Conservation (phyloP, 2,888 invertebrate genomes). For the Ernsta delagoae region DNA sequence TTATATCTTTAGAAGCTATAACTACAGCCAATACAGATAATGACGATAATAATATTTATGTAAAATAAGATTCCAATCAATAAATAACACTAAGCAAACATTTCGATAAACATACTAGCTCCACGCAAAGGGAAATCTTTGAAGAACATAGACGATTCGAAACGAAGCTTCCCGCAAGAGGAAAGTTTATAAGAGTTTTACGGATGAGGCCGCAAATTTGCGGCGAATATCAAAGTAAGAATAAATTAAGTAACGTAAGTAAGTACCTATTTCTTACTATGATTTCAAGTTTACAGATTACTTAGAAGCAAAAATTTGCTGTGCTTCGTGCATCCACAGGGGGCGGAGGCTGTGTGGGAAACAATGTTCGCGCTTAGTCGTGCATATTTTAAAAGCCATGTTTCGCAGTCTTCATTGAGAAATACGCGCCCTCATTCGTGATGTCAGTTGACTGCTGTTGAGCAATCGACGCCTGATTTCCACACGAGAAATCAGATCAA, state of each 20-base stretch:
- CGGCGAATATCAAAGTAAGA: constrained; percentile 38
- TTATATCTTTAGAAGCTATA: background rate
- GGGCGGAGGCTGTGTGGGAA: constrained; percentile 47
- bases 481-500: constrained; percentile 72
- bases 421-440: constrained; percentile 81
- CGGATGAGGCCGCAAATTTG: constrained; percentile 49
- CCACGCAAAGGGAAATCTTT: constrained; percentile 15
- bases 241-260: background rate
- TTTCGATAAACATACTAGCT: constrained; percentile 8
- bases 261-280: background rate
- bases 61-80: background rate
- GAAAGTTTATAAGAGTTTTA: constrained; percentile 43
- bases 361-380: constrained; percentile 65
- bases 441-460: constrained; percentile 72
- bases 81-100: constrained; percentile 1
- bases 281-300: background rate
- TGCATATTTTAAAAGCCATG: constrained; percentile 80
- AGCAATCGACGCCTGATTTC: constrained; percentile 80
- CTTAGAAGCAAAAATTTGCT: background rate
- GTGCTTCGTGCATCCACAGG: no score
- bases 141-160: constrained; percentile 11
- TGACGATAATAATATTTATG: background rate
- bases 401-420: constrained; percentile 82
- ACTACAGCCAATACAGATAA: background rate
- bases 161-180: constrained; percentile 39